Percentiles rank a stretch among this genome's conserved stretches.
Conservation (phyloP, 1,140 invertebrate species). For the Copidosoma floridanum region DNA sequence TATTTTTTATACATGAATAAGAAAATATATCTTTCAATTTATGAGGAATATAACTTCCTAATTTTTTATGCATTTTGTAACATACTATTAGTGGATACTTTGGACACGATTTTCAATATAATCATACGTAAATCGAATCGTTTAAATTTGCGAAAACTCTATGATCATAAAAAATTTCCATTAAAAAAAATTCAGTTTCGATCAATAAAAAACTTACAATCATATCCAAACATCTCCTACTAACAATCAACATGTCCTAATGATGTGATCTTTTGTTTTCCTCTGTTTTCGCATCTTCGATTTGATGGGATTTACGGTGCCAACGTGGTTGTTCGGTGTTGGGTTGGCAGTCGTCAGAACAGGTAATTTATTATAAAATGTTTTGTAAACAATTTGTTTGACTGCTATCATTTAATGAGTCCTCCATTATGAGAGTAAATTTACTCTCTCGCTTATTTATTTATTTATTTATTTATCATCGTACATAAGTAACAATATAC, state of each 20-base stretch:
- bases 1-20: constrained; percentile 11
- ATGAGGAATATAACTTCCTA: too few species aligned
- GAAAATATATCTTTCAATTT: not conserved
- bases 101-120: too few species aligned
- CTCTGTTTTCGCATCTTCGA: constrained; percentile 49
- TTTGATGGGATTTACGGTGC: constrained; percentile 45
- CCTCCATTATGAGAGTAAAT: not conserved
- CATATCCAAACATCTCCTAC: constrained; percentile 32
- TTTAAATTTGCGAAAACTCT: too few species aligned
- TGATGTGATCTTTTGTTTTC: constrained; percentile 49
- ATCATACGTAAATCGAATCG: too few species aligned
- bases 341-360: constrained; percentile 54
- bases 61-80: constrained; percentile 9
- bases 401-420: not conserved
- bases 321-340: constrained; percentile 50
- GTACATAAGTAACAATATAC: too few species aligned
- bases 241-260: constrained; percentile 47
- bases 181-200: too few species aligned
- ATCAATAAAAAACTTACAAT: constrained; percentile 7
- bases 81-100: constrained; percentile 4
- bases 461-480: not conserved
- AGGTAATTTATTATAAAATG: constrained; percentile 46
- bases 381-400: constrained; percentile 27
- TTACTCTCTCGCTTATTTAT: constrained; percentile 3
- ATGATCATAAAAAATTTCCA: not conserved